phyloP scores from a whole-genome alignment of 2,113 vertebrate genomes.

The Pseudopipra pipra region DNA sequence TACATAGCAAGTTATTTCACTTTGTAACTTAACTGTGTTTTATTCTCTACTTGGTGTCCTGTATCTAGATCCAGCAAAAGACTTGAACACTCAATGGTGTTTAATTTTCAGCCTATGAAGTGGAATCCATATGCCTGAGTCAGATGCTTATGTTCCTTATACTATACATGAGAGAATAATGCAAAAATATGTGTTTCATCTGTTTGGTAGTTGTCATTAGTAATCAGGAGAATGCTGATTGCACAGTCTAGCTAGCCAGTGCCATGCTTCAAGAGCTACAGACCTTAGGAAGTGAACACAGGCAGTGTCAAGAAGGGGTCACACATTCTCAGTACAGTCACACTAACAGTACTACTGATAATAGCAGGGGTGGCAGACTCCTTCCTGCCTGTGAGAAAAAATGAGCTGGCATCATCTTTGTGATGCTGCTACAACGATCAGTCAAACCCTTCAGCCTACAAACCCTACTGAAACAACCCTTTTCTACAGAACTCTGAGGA shows the following conservation, averaged over 20 bases:
- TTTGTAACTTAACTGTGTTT: background rate
- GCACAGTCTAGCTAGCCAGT: background rate
- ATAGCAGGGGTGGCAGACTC: background rate
- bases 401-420: background rate
- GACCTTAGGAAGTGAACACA: background rate
- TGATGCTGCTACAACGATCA: background rate
- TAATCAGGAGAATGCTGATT: background rate
- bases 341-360: background rate
- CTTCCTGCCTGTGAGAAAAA: background rate
- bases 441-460: background rate
- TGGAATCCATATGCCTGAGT: background rate
- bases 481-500: background rate
- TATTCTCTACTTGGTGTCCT: background rate
- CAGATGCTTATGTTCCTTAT: background rate
- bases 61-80: background rate
- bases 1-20: background rate
- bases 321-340: background rate
- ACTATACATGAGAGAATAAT: background rate
- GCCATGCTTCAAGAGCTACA: background rate
- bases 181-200: background rate
- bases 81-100: fast-evolving
- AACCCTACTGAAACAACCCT: background rate
- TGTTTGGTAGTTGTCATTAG: background rate
- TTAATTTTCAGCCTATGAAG: background rate
- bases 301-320: background rate